phyloP scores from a whole-genome alignment of 2,797 vertebrate species.

The Phalloptychus januarius region DNA sequence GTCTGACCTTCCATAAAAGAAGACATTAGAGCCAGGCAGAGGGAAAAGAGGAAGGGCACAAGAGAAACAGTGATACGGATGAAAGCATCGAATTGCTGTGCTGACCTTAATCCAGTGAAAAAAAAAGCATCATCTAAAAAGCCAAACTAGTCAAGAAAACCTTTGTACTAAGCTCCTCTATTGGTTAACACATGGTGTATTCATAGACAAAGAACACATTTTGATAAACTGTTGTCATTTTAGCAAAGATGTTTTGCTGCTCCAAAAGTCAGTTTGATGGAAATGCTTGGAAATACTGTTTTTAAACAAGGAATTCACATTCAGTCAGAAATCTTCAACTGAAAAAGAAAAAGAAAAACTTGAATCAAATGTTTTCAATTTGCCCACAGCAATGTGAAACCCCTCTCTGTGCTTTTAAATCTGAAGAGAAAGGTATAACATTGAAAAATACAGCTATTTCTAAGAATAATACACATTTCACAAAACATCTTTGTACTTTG shows the following conservation, averaged over 20 bases:
- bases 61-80: slow-evolving; percentile 39
- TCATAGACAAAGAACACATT: neutral
- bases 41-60: slow-evolving; percentile 47
- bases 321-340: neutral
- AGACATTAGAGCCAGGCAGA: slow-evolving; percentile 38
- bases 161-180: neutral
- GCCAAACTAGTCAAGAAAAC: neutral
- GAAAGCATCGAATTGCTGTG: slow-evolving; percentile 51
- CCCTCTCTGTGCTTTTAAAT: neutral
- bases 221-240: neutral
- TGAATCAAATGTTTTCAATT: neutral
- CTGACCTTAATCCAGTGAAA: slow-evolving; percentile 7
- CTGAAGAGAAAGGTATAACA: neutral
- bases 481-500: neutral
- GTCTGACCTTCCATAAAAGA: slow-evolving; percentile 70
- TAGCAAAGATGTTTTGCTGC: neutral
- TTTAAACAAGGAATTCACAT: neutral
- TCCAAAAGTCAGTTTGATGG: neutral
- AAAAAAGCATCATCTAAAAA: neutral
- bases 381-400: neutral
- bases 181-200: neutral
- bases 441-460: neutral
- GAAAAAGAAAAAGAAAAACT: neutral
- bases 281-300: neutral
- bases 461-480: neutral